Percentiles rank a stretch among this genome's conserved stretches.
These are phyloP conservation scores for Eupithecia subumbrata DNA, from an alignment of 2,888 invertebrate species.

Conservation along the genomic window DNA sequence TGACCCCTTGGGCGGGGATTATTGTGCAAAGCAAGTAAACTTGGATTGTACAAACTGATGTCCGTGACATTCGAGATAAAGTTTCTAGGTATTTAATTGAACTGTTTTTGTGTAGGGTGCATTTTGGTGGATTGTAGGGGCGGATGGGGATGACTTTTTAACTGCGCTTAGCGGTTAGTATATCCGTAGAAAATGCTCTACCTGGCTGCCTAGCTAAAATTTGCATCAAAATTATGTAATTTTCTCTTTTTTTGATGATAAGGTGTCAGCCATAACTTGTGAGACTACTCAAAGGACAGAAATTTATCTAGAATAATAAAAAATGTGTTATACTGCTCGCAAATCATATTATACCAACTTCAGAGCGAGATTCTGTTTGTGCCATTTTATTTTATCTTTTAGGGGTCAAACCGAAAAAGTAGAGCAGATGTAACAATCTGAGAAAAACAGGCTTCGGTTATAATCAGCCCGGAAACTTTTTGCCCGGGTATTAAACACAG, in stretches of 20 bases:
- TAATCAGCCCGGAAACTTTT: background rate
- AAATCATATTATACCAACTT: constrained; percentile 19
- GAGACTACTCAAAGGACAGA: background rate
- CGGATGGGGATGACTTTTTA: too few relatives aligned
- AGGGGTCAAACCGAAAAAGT: constrained; percentile 8
- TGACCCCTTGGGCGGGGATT: constrained; percentile 29
- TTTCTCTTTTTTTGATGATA: background rate
- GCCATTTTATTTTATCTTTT: constrained; percentile 34
- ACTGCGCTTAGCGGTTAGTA: too few relatives aligned
- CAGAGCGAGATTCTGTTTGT: constrained; percentile 14
- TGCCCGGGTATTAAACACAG: background rate
- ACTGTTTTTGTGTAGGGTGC: too few relatives aligned
- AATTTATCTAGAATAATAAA: background rate
- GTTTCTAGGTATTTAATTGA: background rate
- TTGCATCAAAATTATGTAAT: background rate
- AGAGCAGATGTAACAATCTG: constrained; percentile 14
- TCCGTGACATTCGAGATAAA: background rate
- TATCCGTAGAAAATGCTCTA: too few relatives aligned
- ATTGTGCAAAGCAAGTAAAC: constrained; percentile 34
- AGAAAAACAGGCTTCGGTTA: constrained; percentile 2
- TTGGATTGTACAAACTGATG: constrained; percentile 8
- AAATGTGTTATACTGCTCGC: background rate
- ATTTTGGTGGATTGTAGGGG: too few relatives aligned
- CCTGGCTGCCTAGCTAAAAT: too few relatives aligned
- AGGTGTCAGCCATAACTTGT: background rate